These are phyloP conservation scores for Melanotaenia duboulayi DNA, from an alignment of 2,113 vertebrate species.

Conservation along the genomic window DNA sequence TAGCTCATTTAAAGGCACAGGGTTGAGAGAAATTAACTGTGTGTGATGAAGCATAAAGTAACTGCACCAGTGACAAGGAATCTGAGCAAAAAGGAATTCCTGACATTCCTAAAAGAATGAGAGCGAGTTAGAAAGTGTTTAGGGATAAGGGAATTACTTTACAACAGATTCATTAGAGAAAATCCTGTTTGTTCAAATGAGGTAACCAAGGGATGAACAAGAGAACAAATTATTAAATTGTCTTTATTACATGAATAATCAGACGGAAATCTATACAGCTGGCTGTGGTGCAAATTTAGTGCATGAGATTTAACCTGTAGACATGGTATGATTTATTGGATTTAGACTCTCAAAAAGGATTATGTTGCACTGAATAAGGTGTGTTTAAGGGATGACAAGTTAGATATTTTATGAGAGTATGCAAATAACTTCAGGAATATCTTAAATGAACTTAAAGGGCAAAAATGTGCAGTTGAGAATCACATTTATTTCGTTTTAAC, in stretches of 20 bases:
- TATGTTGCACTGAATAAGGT: background rate
- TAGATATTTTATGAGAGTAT: background rate
- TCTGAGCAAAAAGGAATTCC: constrained; percentile 56
- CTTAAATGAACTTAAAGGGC: too few species aligned
- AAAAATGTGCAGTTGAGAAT: too few species aligned
- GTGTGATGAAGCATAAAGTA: constrained; percentile 56
- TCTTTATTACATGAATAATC: background rate
- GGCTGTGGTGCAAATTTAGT: background rate
- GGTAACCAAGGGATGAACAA: background rate
- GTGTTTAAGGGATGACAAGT: background rate
- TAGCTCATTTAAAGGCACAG: constrained; percentile 64
- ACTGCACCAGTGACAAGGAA: constrained; percentile 48
- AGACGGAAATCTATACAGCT: background rate
- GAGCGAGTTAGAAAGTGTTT: constrained; percentile 8
- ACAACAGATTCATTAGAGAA: background rate
- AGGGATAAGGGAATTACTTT: background rate
- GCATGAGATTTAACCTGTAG: background rate
- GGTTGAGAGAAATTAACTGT: constrained; percentile 52
- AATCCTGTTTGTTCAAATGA: background rate
- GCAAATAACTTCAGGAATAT: background rate
- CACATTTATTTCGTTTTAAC: too few species aligned
- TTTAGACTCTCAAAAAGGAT: constrained; percentile 9
- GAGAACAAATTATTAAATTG: background rate
- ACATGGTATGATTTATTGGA: background rate
- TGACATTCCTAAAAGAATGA: constrained; percentile 54